These are phyloP conservation scores for Neolamprologus devosi DNA, from an alignment of 2,113 vertebrate genomes.

Conservation along the genomic window DNA sequence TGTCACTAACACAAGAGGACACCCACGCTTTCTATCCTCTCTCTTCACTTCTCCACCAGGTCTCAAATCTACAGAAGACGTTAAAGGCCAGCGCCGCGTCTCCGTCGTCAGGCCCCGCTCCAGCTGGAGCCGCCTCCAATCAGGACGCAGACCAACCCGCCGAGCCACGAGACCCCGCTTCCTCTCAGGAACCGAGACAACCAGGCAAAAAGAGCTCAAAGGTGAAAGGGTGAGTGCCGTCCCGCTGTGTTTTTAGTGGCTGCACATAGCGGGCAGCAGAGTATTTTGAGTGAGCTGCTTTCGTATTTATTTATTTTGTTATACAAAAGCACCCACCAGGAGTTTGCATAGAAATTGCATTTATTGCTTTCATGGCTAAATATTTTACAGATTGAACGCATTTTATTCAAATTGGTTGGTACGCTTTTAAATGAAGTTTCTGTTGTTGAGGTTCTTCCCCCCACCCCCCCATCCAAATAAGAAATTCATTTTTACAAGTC, in stretches of 20 bases:
- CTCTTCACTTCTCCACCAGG: constrained; percentile 59
- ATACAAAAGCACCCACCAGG: neutral
- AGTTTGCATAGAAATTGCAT: constrained; percentile 27
- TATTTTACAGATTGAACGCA: neutral
- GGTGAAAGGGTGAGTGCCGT: constrained; percentile 87
- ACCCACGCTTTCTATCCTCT: neutral
- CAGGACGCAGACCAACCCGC: constrained; percentile 76
- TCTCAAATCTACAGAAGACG: constrained; percentile 95
- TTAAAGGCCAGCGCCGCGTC: constrained; percentile 86
- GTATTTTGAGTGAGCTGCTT: neutral
- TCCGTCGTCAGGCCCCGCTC: constrained; percentile 75
- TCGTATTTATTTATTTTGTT: neutral
- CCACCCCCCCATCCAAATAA: neutral
- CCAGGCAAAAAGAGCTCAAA: constrained; percentile 96
- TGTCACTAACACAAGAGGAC: neutral
- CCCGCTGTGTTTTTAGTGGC: neutral
- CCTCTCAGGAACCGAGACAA: constrained; percentile 89
- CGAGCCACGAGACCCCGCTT: constrained; percentile 78
- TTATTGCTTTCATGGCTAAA: neutral
- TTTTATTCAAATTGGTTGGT: constrained; percentile 1
- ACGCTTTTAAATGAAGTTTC: neutral
- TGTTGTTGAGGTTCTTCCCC: neutral
- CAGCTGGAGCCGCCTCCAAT: constrained; percentile 84
- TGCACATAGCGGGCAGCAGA: neutral
- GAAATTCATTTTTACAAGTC: neutral